These are phyloP conservation scores for Intellagama lesueurii DNA, from an alignment of 2,797 vertebrate genomes.

Conservation along the genomic window DNA sequence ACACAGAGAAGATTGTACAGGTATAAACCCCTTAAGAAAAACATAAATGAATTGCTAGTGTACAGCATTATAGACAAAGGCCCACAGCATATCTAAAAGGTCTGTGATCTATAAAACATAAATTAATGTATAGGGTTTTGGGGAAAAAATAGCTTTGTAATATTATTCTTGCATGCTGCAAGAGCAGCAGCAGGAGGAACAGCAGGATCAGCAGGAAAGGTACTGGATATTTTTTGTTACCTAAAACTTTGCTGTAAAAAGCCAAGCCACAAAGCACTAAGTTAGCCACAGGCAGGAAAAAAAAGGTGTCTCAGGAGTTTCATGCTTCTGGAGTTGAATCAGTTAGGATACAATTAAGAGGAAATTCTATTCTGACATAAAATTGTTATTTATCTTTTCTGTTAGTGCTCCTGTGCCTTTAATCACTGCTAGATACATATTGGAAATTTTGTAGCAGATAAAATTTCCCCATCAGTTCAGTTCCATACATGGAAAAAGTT, in stretches of 20 bases:
- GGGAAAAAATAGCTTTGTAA: neutral
- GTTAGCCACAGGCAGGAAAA: neutral
- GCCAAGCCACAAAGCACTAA: neutral
- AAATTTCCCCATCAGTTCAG: neutral
- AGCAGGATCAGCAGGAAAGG: neutral
- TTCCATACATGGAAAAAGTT: neutral
- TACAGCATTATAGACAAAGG: neutral
- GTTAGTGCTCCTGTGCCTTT: neutral
- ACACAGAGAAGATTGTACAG: neutral
- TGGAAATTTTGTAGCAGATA: neutral
- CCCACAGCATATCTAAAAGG: neutral
- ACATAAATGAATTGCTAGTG: neutral
- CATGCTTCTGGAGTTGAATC: neutral
- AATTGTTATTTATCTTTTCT: neutral
- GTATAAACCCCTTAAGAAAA: too few relatives aligned
- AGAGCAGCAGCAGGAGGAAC: neutral
- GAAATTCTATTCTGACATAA: neutral
- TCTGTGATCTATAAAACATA: neutral
- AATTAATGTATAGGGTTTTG: neutral
- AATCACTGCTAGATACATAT: neutral
- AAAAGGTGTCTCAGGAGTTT: too few relatives aligned
- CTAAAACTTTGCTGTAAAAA: neutral
- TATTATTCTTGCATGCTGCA: too few relatives aligned
- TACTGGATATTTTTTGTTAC: neutral
- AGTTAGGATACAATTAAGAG: neutral